phyloP scores from a whole-genome alignment of 2,888 invertebrate genomes.

The Mythimna loreyi region DNA sequence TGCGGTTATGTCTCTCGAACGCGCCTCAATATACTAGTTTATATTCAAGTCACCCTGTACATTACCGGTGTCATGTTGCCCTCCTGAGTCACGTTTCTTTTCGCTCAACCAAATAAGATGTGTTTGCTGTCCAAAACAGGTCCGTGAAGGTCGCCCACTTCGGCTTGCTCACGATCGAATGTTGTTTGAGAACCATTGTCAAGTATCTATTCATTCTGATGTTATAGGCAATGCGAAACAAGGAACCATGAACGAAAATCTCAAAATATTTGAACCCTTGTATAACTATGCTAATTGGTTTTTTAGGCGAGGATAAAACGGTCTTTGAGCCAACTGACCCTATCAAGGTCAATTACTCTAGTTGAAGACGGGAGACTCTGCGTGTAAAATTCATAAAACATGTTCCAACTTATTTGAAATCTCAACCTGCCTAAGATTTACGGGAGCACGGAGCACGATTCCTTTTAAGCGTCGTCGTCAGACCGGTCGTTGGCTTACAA shows the following conservation, averaged over 20 bases:
- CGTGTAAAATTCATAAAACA: slow-evolving; percentile 50
- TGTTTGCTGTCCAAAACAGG: slow-evolving; percentile 80
- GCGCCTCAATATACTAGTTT: neutral
- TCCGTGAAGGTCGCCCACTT: slow-evolving; percentile 80
- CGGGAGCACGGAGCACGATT: slow-evolving; percentile 40
- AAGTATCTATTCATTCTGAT: slow-evolving; percentile 47
- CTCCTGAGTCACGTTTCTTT: slow-evolving; percentile 76
- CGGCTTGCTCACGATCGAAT: slow-evolving; percentile 50
- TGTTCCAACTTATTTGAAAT: slow-evolving; percentile 52
- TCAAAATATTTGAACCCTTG: neutral
- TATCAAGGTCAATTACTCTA: slow-evolving; percentile 40
- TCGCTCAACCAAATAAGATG: slow-evolving; percentile 77
- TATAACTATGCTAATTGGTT: slow-evolving; percentile 22
- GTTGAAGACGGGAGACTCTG: slow-evolving; percentile 17
- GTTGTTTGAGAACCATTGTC: slow-evolving; percentile 49
- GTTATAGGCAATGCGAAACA: slow-evolving; percentile 10
- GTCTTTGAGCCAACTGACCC: slow-evolving; percentile 11
- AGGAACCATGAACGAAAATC: slow-evolving; percentile 11
- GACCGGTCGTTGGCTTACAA: slow-evolving; percentile 67
- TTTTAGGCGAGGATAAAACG: slow-evolving; percentile 5
- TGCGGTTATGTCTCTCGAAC: neutral
- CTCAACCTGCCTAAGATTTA: slow-evolving; percentile 57
- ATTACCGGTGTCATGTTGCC: slow-evolving; percentile 68
- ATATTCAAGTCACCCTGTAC: slow-evolving; percentile 29
- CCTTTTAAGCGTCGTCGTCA: slow-evolving; percentile 57